Evolutionary conservation across 2,797 vertebrate genomes (phyloP).

Genomic region (Lepus oiostolus): DNA sequence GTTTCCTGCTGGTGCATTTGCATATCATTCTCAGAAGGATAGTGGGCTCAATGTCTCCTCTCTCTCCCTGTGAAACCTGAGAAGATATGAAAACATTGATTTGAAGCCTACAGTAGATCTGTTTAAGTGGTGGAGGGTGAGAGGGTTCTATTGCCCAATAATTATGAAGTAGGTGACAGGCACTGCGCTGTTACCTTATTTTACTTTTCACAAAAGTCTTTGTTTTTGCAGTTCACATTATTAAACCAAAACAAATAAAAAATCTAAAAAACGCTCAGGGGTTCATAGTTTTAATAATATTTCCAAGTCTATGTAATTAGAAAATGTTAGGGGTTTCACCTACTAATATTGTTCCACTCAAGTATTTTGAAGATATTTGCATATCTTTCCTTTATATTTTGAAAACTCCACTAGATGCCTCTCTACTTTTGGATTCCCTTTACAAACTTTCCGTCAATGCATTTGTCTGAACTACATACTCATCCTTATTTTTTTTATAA

Average conservation of each 20-base stretch:
- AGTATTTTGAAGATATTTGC: background rate
- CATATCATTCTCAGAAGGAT: background rate
- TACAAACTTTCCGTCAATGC: background rate
- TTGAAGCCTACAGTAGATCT: background rate
- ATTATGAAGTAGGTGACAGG: background rate
- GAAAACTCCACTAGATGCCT: background rate
- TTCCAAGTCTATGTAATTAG: background rate
- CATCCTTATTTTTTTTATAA: slow-evolving; percentile 2
- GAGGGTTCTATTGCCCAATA: background rate
- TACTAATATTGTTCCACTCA: background rate
- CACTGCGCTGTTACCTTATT: background rate
- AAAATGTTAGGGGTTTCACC: background rate
- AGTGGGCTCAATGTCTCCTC: background rate
- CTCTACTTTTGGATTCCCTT: background rate
- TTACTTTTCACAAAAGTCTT: background rate
- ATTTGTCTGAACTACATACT: slow-evolving; percentile 24
- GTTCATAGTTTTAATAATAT: slow-evolving; percentile 41
- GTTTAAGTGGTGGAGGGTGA: background rate
- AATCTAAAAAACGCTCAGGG: background rate
- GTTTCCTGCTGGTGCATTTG: background rate
- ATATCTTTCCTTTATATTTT: slow-evolving; percentile 26
- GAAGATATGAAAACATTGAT: background rate
- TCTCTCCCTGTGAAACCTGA: background rate
- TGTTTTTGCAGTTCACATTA: background rate
- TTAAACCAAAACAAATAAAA: background rate